Evolutionary conservation across 2,797 vertebrate species (phyloP).

Genomic region (Microhierax caerulescens): DNA sequence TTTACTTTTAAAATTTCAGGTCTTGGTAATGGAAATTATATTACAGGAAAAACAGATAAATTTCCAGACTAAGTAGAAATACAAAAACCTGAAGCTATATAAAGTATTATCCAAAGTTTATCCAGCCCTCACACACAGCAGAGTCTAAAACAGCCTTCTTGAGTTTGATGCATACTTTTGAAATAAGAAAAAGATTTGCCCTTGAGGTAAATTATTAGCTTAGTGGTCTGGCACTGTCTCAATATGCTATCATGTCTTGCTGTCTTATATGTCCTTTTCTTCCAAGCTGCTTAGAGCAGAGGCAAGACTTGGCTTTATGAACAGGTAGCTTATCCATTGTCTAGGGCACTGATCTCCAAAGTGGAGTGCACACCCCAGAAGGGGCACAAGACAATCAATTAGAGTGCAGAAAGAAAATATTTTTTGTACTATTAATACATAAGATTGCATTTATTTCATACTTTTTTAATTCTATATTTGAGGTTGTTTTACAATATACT

Average conservation of each 20-base stretch:
- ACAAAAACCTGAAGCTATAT: not conserved
- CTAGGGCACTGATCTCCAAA: not conserved
- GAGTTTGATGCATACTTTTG: not conserved
- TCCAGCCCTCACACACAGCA: not conserved
- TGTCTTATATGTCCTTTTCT: not conserved
- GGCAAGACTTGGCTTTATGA: not conserved
- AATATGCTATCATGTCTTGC: not conserved
- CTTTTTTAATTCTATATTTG: not conserved
- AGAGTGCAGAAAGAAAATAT: not conserved
- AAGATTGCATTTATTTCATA: not conserved
- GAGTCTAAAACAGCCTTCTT: not conserved
- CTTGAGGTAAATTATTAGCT: not conserved
- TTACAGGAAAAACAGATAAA: not conserved
- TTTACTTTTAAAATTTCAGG: not conserved
- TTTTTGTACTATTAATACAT: not conserved
- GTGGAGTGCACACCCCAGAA: fast-evolving
- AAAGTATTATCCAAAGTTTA: not conserved
- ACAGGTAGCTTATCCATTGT: not conserved
- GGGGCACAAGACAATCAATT: not conserved
- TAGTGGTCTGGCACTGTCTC: not conserved
- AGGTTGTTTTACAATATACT: not conserved
- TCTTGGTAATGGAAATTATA: not conserved
- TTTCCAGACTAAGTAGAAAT: not conserved
- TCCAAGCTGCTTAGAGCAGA: not conserved
- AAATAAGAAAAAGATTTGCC: not conserved